Evolutionary conservation across 35 echinoderm and acorn worm species (phyloP).

Genomic region (Stichopus chloronotus): DNA sequence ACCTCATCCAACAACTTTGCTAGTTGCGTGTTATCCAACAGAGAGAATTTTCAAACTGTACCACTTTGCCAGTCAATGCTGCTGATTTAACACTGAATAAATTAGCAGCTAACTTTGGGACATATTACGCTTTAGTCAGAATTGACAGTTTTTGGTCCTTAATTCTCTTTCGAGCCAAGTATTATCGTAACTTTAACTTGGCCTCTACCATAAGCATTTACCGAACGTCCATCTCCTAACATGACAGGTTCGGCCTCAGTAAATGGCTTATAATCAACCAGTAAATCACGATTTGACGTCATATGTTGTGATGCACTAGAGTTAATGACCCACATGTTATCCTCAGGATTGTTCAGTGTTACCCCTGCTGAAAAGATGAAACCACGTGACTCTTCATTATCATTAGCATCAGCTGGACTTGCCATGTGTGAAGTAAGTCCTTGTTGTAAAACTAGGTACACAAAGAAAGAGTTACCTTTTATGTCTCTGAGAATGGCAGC

Average conservation of each 20-base stretch:
- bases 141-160: not conserved
- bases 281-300: not conserved
- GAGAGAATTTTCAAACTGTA: not conserved
- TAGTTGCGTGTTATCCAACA: not conserved
- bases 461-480: too few relatives aligned
- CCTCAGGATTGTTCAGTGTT: not conserved
- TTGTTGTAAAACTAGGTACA: too few relatives aligned
- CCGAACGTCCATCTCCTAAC: not conserved
- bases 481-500: too few relatives aligned
- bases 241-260: not conserved
- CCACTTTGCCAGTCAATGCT: conserved; percentile 10
- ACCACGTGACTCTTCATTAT: too few relatives aligned
- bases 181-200: not conserved
- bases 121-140: not conserved
- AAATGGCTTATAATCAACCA: not conserved
- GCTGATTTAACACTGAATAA: conserved; percentile 23
- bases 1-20: conserved; percentile 18
- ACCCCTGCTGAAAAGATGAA: not conserved
- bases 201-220: not conserved
- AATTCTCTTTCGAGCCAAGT: not conserved
- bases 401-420: too few relatives aligned
- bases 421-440: too few relatives aligned
- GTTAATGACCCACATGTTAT: not conserved
- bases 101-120: conserved; percentile 23
- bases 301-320: not conserved